Percentiles rank a stretch among this genome's conserved stretches.
These are phyloP conservation scores for Calonectris borealis DNA, from an alignment of 2,113 vertebrate genomes.

Conservation along the genomic window DNA sequence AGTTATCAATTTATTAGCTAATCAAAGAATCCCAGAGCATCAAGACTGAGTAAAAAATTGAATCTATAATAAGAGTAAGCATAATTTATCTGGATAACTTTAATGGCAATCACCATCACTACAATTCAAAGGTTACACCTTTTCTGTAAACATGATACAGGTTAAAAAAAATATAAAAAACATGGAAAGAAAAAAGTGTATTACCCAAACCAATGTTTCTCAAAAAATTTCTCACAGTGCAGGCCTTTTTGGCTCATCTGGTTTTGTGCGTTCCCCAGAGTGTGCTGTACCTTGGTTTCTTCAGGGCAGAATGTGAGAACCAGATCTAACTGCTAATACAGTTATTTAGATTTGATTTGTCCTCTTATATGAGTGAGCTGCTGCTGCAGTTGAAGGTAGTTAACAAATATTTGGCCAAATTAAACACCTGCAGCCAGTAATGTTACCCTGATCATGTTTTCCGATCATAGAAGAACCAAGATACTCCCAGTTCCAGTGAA, in stretches of 20 bases:
- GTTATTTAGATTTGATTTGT: neutral
- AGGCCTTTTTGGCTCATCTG: neutral
- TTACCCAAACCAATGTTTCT: neutral
- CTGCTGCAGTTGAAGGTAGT: neutral
- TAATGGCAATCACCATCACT: neutral
- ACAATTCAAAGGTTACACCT: neutral
- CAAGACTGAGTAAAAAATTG: neutral
- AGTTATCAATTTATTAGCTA: neutral
- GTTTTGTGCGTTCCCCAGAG: neutral
- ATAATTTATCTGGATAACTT: neutral
- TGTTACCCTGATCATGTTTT: neutral
- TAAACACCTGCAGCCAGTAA: neutral
- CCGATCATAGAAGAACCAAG: neutral
- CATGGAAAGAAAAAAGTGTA: fast-evolving
- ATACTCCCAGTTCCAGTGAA: neutral
- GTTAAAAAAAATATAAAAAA: neutral
- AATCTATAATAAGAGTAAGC: neutral
- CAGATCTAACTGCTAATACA: neutral
- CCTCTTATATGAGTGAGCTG: neutral
- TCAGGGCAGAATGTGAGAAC: neutral
- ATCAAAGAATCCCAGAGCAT: neutral
- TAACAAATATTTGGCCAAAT: neutral
- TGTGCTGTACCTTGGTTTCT: neutral
- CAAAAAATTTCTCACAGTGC: neutral
- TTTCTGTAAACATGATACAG: neutral